Evolutionary conservation across 2,113 vertebrate genomes (phyloP), one percentile per base, ranked within the genome.

Genomic region (Tragelaphus buxtoni): DNA sequence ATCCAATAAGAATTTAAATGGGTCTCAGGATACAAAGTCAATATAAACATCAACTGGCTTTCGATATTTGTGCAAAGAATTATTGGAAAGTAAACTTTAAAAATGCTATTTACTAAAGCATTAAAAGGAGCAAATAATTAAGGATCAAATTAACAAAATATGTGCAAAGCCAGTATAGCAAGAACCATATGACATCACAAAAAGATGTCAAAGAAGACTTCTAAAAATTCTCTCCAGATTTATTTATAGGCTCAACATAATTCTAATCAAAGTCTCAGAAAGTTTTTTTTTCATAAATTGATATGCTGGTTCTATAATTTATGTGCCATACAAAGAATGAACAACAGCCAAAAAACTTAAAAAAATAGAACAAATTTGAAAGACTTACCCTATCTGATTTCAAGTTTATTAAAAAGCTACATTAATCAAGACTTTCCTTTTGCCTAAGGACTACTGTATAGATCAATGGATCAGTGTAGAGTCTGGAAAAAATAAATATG

Each of bases 1-100:
- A 69, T n/a, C 26, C n/a, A 90, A 49, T 42, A 91, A n/a, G 20
- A 56, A 86, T 86, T 65, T 88, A 65, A 16, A 9, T 9, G 61
- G 45, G 8, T 81, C 30, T 91, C 56, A 58, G 61, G 24, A 93
- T 56, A 82, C 32, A 32, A 94, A 79, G 13, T 69, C 72, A 93
- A 47, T 58, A 58, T 81, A 88, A 76, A 88, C 92, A 81, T 53
- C 45, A 95, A 42, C 24, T 91, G 5, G 3, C 56, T 91, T 93
- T 96, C 39, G 96, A 14, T 28, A 28, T 53, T 92, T 79, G 76
- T 83, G 30, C 10, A 85, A 35, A 60, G 12, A 55, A 72, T 22
- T 88, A 72, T 83, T 90, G 35, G 77, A 81, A 96, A 96, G 53
- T 77, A 17, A 83, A 88, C 53, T 91, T 32, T 85, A 76, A 26